These are phyloP conservation scores for Microcebus ravelobensis DNA, from an alignment of 2,113 vertebrate genomes.

Conservation along the genomic window DNA sequence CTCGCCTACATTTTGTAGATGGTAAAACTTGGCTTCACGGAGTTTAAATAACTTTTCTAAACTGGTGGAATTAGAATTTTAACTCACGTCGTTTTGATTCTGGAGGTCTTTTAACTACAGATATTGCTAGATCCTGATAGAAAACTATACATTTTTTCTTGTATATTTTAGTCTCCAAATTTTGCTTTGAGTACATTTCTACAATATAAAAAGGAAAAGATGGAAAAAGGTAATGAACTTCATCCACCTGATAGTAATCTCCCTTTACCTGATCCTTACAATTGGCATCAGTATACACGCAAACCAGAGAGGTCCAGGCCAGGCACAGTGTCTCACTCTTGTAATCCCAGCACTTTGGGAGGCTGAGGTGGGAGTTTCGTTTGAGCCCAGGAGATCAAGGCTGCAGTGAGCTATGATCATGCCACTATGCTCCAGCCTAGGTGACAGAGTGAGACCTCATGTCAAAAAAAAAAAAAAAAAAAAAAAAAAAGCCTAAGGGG, in stretches of 20 bases:
- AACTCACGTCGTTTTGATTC: not conserved
- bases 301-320: not conserved
- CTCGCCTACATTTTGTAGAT: not conserved
- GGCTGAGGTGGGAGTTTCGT: too few relatives aligned
- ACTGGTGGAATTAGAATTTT: not conserved
- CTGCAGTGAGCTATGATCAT: too few relatives aligned
- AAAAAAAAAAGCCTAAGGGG: too few relatives aligned
- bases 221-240: not conserved
- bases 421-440: too few relatives aligned
- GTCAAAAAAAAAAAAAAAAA: too few relatives aligned
- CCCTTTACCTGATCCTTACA: not conserved
- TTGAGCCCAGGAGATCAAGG: too few relatives aligned
- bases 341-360: too few relatives aligned
- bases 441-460: too few relatives aligned
- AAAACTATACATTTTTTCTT: not conserved
- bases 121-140: not conserved
- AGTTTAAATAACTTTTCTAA: not conserved
- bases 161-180: conserved; percentile 31
- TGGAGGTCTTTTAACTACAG: not conserved
- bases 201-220: not conserved
- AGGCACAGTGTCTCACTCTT: too few relatives aligned
- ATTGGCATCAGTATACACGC: not conserved
- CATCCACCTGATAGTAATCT: not conserved
- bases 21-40: not conserved
- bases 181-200: not conserved